Base-by-base conservation (phyloP, 2,797 vertebrate species). In the Oryzias sinensis region DNA sequence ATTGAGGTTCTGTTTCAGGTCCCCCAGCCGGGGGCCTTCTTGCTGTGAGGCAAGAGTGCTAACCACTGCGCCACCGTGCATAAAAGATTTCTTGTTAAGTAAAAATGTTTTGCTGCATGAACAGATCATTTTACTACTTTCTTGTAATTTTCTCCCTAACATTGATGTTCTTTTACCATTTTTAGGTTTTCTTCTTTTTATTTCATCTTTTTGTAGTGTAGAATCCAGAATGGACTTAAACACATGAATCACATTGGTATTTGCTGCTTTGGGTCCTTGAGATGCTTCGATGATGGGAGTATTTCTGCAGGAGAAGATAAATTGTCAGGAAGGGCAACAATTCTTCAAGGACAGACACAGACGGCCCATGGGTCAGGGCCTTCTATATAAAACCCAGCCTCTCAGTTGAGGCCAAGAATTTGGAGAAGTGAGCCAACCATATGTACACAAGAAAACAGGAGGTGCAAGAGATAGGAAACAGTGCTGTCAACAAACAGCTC, bases 401-500 rank as follows among this genome's bases (percentile, higher is more conserved):
- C 76, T 74, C 74, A 71, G 73, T 72, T 14, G 70, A 77, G 74
- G 63, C 64, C 74, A 80, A 62, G 72, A 72, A 40, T 65, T 73
- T 11, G 47, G 82, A 33, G 63, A 62, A 52, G 58, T 41, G 59
- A 80, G 81, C 82, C 70, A 74, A 68, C 63, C 86, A 87, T 57
- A 80, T 82, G 82, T 56, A 70, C 79, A 53, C 67, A 29, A 70
- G 76, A 87, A 84, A 76, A 80, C 74, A 72, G 81, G 73, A 86
- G 84, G 80, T 79, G 71, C 53, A 67, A 63, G 25, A 60, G 77
- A 83, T 65, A 72, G 82, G 75, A 88, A 90, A 83, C 80, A 73
- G 61, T 37, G 62, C 70, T 79, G 84, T 87, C 81, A 86, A 86
- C 83, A 90, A 89, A 87, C 81, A 84, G 72, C 82, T 82, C 73